phyloP scores from a whole-genome alignment of 2,797 vertebrate species.

The Phrynocephalus guinanensis region DNA sequence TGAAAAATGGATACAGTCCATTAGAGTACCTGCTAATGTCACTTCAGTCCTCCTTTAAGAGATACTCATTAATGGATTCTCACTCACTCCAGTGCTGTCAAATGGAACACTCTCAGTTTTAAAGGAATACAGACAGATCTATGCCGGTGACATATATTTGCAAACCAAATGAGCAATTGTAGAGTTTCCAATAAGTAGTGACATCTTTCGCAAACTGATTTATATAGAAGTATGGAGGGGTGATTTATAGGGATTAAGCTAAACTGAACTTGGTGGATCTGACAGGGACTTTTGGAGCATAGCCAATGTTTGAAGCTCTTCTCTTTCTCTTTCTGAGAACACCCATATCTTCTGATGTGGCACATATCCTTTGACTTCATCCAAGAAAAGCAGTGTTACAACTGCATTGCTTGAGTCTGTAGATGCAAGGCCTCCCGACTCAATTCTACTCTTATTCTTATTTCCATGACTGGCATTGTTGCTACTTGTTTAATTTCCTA shows the following conservation, averaged over 20 bases:
- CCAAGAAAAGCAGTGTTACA: not conserved
- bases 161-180: too few relatives aligned
- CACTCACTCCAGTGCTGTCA: too few relatives aligned
- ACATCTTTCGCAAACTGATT: too few relatives aligned
- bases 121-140: too few relatives aligned
- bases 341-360: not conserved
- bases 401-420: constrained; percentile 22
- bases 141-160: too few relatives aligned
- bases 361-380: not conserved
- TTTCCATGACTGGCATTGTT: constrained; percentile 55
- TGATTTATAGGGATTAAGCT: not conserved
- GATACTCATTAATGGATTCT: too few relatives aligned
- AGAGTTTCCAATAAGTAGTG: too few relatives aligned
- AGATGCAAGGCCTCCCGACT: not conserved
- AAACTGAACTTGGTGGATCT: not conserved
- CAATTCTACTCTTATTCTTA: constrained; percentile 48
- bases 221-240: not conserved
- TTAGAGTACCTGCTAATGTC: not conserved
- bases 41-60: not conserved
- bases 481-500: constrained; percentile 62
- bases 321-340: not conserved
- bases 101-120: too few relatives aligned
- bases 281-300: not conserved
- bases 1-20: not conserved
- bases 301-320: not conserved